Conservation (phyloP, 1,140 invertebrate species). For the Heterodera schachtii region DNA sequence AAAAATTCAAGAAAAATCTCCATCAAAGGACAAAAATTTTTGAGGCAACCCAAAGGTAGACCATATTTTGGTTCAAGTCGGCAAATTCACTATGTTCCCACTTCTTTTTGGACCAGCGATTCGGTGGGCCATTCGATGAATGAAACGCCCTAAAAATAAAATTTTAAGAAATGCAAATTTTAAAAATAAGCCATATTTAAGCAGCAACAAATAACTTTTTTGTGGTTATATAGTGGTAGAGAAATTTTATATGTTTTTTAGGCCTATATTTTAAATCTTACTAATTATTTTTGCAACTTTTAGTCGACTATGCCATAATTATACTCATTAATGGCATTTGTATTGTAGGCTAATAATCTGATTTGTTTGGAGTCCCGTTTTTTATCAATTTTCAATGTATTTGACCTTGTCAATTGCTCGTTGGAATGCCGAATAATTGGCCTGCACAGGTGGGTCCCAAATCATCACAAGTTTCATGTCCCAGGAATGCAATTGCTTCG, state of each 20-base stretch:
- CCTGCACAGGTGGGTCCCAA: conserved; percentile 53
- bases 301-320: too few species aligned
- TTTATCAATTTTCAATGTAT: not conserved
- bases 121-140: conserved; percentile 49
- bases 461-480: conserved; percentile 49
- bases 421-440: conserved; percentile 45
- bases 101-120: conserved; percentile 34
- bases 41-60: too few species aligned
- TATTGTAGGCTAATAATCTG: not conserved
- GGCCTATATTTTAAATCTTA: too few species aligned
- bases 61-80: too few species aligned
- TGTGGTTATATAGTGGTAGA: too few species aligned
- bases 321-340: too few species aligned
- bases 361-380: not conserved
- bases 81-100: not conserved
- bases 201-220: too few species aligned
- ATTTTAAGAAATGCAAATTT: not conserved
- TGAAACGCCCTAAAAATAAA: conserved; percentile 36
- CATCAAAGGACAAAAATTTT: too few species aligned
- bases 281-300: too few species aligned
- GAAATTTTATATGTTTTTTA: too few species aligned
- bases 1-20: too few species aligned
- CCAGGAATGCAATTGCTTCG: conserved; percentile 38
- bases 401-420: conserved; percentile 40
- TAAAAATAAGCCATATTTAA: too few species aligned